Conservation (phyloP, 2,888 invertebrate species). For the Lasioglossum figueresi region DNA sequence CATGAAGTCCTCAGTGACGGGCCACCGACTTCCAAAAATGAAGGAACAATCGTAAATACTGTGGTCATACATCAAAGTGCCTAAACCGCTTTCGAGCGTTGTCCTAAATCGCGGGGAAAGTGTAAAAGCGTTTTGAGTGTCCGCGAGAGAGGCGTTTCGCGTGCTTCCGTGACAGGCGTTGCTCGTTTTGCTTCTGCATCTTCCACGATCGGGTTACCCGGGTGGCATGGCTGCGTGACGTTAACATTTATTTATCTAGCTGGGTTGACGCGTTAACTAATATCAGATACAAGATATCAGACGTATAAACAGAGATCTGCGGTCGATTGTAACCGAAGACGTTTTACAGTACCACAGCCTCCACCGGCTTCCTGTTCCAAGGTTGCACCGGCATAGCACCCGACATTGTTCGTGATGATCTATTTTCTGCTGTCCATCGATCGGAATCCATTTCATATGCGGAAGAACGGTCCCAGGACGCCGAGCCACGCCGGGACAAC, state of each 20-base stretch:
- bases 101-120: slow-evolving; percentile 45
- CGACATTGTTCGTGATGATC: slow-evolving; percentile 61
- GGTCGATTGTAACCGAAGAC: slow-evolving; percentile 74
- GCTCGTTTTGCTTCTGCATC: slow-evolving; percentile 40
- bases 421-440: slow-evolving; percentile 67
- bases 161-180: slow-evolving; percentile 49
- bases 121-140: slow-evolving; percentile 19
- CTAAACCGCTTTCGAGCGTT: slow-evolving; percentile 1
- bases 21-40: too few relatives aligned
- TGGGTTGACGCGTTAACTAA: slow-evolving; percentile 69
- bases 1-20: too few relatives aligned
- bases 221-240: slow-evolving; percentile 45
- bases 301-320: slow-evolving; percentile 72
- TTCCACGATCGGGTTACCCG: slow-evolving; percentile 57
- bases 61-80: neutral
- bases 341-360: slow-evolving; percentile 69
- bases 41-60: too few relatives aligned
- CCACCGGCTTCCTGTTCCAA: slow-evolving; percentile 72
- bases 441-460: slow-evolving; percentile 70
- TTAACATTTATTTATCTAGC: slow-evolving; percentile 63
- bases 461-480: slow-evolving; percentile 63
- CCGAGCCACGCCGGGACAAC: slow-evolving; percentile 45
- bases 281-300: slow-evolving; percentile 64
- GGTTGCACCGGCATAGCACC: slow-evolving; percentile 61
- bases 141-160: neutral